Conservation (phyloP, 2,113 vertebrate genomes). For the Macroglossus sobrinus region DNA sequence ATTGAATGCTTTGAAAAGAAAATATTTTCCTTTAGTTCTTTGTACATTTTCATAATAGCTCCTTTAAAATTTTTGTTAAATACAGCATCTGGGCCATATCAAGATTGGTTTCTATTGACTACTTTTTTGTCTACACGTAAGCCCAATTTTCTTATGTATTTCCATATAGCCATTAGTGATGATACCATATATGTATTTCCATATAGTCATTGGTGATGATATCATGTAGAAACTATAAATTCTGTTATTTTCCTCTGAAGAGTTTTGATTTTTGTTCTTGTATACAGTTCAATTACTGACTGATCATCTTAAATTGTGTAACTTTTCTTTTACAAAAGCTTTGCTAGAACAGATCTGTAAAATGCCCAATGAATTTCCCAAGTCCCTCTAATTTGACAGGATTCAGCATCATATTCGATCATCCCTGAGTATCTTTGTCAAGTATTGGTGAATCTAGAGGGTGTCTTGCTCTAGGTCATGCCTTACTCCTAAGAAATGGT, state of each 20-base stretch:
- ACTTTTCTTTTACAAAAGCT: neutral
- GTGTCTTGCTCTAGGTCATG: neutral
- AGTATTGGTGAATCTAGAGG: neutral
- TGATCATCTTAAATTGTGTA: neutral
- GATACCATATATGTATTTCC: neutral
- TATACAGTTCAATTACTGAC: neutral
- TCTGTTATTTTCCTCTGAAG: neutral
- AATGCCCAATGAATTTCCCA: neutral
- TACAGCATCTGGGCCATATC: neutral
- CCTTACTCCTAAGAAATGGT: neutral
- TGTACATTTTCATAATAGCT: neutral
- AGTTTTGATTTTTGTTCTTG: neutral
- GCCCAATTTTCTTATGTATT: neutral
- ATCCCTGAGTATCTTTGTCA: neutral
- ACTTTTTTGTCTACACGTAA: neutral
- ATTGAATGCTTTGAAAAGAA: neutral
- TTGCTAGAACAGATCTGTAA: neutral
- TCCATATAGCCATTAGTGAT: neutral
- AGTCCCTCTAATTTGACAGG: neutral
- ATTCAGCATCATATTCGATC: neutral
- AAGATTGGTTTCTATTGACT: neutral
- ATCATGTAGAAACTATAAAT: neutral
- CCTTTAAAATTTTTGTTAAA: neutral
- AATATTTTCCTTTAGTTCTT: neutral
- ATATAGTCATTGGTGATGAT: neutral